Percentiles rank a stretch among this genome's conserved stretches.
Conservation (phyloP, 2,113 vertebrate genomes). For the Xiphorhynchus elegans region DNA sequence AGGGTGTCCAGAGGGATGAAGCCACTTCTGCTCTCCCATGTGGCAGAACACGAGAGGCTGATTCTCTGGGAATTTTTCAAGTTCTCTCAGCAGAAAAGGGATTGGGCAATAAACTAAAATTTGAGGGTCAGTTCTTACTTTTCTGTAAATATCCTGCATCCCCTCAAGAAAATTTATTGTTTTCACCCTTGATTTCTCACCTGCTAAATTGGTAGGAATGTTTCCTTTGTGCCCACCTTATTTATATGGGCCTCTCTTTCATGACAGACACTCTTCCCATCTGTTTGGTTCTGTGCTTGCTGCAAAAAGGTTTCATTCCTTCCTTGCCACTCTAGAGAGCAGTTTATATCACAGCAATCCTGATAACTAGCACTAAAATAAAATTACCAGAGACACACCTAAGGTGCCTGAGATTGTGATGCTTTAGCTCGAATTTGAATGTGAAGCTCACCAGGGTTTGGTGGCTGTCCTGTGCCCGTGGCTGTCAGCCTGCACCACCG, state of each 20-base stretch:
- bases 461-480: conserved; percentile 14
- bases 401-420: not conserved
- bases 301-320: not conserved
- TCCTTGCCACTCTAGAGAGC: not conserved
- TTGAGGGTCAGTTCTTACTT: not conserved
- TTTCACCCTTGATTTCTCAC: not conserved
- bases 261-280: not conserved
- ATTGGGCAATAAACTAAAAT: not conserved
- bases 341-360: not conserved
- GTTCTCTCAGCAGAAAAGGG: not conserved
- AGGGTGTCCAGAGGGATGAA: not conserved
- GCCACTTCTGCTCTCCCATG: not conserved
- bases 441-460: conserved; percentile 2
- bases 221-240: not conserved
- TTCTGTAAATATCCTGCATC: not conserved
- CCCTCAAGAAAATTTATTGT: not conserved
- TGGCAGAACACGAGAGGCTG: not conserved
- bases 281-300: not conserved
- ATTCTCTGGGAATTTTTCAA: not conserved
- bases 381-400: not conserved
- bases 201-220: not conserved
- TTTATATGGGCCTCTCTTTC: not conserved
- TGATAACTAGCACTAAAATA: not conserved
- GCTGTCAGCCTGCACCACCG: not conserved
- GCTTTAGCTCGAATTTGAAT: not conserved